Conservation (phyloP, 2,113 vertebrate species). For the Peromyscus maniculatus region DNA sequence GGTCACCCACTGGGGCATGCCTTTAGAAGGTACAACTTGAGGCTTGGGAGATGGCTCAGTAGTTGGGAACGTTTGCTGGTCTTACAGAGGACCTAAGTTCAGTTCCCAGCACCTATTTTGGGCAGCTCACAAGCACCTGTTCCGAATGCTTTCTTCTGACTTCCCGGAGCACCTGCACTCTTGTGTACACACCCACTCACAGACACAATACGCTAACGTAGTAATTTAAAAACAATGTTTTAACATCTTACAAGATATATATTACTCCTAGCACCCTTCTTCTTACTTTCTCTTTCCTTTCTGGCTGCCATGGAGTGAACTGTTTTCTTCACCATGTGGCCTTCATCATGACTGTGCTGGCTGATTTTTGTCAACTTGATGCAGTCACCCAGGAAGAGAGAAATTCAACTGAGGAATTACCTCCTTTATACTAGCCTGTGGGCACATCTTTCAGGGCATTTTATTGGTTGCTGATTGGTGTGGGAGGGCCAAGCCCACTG, state of each 20-base stretch:
- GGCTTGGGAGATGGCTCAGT: not conserved
- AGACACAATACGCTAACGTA: not conserved
- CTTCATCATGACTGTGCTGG: not conserved
- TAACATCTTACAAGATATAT: not conserved
- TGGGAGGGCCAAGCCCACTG: not conserved
- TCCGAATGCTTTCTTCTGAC: not conserved
- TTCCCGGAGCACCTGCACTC: not conserved
- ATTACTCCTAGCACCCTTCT: not conserved
- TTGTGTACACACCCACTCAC: too few relatives aligned
- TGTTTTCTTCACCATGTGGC: not conserved
- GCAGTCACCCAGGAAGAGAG: not conserved
- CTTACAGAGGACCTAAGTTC: not conserved
- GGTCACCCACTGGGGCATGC: not conserved
- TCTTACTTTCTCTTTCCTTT: not conserved
- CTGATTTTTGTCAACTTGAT: not conserved
- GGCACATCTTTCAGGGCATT: not conserved
- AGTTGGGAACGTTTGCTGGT: not conserved
- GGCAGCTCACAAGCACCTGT: not conserved
- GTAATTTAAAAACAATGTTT: not conserved
- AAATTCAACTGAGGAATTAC: not conserved
- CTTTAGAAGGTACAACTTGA: not conserved
- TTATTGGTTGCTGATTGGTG: not conserved
- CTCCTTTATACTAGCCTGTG: not conserved
- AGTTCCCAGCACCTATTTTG: not conserved
- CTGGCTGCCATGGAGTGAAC: not conserved